Percentiles rank a stretch among this genome's conserved stretches.
These are phyloP conservation scores for Diorhabda carinulata DNA, from an alignment of 1,140 invertebrate genomes.

Conservation along the genomic window DNA sequence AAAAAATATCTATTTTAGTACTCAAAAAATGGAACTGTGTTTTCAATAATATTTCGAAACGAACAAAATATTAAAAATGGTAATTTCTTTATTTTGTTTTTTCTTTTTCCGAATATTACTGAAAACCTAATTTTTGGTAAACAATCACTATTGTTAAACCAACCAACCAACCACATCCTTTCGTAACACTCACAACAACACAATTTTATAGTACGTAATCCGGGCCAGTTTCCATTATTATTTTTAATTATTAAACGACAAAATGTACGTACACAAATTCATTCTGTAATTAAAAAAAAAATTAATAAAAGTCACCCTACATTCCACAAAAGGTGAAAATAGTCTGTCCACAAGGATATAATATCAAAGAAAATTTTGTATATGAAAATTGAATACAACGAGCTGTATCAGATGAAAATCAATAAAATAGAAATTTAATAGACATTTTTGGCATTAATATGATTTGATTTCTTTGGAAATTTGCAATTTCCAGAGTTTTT, in stretches of 20 bases:
- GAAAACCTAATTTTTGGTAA: constrained; percentile 27
- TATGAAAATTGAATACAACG: background rate
- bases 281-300: background rate
- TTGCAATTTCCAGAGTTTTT: no score
- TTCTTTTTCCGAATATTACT: constrained; percentile 22
- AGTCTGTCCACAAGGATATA: no score
- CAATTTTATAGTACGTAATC: constrained; percentile 9
- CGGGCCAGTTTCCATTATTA: background rate
- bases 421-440: no score
- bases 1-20: constrained; percentile 32
- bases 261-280: background rate
- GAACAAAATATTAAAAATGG: constrained; percentile 9
- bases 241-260: background rate
- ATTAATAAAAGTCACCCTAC: background rate
- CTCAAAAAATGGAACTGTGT: constrained; percentile 27
- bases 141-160: constrained; percentile 22
- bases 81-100: background rate
- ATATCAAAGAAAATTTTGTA: background rate
- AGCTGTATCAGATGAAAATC: background rate
- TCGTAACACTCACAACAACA: constrained; percentile 7
- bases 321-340: background rate
- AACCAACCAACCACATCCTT: constrained; percentile 6
- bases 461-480: no score
- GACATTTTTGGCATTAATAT: no score
- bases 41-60: constrained; percentile 26